Conservation (phyloP, 2,888 invertebrate genomes). For the Fragum sueziense region DNA sequence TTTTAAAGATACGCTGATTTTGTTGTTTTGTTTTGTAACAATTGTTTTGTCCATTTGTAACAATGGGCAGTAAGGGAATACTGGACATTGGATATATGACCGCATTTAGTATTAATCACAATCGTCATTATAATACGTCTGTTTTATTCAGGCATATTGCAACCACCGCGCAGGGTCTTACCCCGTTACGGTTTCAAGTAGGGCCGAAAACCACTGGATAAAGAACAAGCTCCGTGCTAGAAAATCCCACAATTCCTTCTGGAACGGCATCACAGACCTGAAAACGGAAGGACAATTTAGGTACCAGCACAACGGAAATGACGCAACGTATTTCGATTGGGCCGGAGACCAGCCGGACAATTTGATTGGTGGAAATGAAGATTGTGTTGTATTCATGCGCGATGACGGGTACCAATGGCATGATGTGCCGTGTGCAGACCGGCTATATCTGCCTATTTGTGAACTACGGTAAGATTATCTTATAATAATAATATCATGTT, state of each 20-base stretch:
- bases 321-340: background rate
- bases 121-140: too few relatives aligned
- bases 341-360: slow-evolving; percentile 3
- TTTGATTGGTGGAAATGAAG: background rate
- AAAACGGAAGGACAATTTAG: background rate
- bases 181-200: background rate
- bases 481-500: too few relatives aligned
- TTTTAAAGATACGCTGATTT: too few relatives aligned
- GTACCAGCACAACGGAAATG: background rate
- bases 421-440: background rate
- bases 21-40: too few relatives aligned
- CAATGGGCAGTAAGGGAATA: too few relatives aligned
- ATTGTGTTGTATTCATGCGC: background rate
- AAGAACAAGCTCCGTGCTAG: background rate
- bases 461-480: background rate
- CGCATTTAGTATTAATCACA: too few relatives aligned
- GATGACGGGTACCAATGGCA: background rate
- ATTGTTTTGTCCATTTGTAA: too few relatives aligned
- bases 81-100: too few relatives aligned
- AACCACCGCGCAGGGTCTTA: background rate
- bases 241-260: background rate
- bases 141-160: background rate
- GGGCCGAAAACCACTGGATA: background rate
- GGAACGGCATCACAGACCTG: background rate
- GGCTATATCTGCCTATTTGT: slow-evolving; percentile 5